A percentile compares a stretch with the other conserved stretches of the same genome.
phyloP scores from a whole-genome alignment of 2,113 vertebrate genomes.

The Penelope pileata region DNA sequence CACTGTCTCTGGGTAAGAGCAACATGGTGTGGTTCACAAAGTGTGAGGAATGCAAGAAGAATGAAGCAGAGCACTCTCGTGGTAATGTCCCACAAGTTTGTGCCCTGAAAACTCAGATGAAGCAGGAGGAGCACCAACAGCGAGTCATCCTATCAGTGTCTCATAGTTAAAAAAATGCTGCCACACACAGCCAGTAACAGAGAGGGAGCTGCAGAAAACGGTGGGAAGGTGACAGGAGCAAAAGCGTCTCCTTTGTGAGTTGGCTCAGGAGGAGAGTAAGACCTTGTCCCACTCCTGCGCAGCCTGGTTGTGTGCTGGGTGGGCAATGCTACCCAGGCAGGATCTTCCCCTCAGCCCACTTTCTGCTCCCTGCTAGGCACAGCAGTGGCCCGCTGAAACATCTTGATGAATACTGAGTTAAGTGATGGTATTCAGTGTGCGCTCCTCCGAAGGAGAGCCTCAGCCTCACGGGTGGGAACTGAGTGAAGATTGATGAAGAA shows the following conservation, averaged over 20 bases:
- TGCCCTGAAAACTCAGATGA: neutral
- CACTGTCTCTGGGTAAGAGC: neutral
- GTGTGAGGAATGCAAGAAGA: neutral
- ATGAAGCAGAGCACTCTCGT: neutral
- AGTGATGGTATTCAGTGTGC: neutral
- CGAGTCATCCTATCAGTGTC: neutral
- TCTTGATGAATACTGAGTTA: neutral
- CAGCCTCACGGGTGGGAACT: neutral
- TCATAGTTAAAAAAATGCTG: neutral
- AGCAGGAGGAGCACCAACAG: neutral
- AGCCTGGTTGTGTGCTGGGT: neutral
- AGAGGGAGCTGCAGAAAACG: neutral
- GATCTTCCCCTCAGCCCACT: neutral
- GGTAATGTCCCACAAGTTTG: neutral
- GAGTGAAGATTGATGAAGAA: neutral
- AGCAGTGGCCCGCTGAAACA: too few species aligned
- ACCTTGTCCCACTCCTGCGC: accelerated
- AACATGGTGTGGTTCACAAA: neutral
- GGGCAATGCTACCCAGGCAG: neutral
- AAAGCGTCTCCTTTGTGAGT: neutral
- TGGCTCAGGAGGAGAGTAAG: neutral
- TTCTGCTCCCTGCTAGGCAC: neutral
- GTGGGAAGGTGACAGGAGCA: neutral
- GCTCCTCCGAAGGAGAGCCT: neutral
- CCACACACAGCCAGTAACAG: neutral